phyloP scores from a whole-genome alignment of 2,797 vertebrate genomes.

The Bovichtus variegatus region DNA sequence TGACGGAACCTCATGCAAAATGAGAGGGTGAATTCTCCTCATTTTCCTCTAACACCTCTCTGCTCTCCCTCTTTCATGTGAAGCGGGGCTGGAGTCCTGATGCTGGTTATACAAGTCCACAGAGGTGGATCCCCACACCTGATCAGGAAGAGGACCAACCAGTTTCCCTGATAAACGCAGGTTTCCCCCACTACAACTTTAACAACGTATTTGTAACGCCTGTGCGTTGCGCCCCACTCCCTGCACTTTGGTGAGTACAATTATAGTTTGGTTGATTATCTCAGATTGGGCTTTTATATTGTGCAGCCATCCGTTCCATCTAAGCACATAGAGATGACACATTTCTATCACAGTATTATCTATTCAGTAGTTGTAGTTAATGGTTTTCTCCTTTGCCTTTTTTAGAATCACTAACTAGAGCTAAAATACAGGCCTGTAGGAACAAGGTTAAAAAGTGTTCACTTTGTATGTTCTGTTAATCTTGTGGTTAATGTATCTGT shows the following conservation, averaged over 20 bases:
- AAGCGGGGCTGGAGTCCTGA: constrained; percentile 77
- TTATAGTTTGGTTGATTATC: background rate
- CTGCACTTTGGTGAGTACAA: constrained; percentile 86
- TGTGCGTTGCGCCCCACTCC: constrained; percentile 90
- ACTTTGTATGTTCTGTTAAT: background rate
- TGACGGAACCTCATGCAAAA: too few species aligned
- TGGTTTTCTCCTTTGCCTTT: background rate
- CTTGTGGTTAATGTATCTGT: background rate
- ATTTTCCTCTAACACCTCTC: background rate
- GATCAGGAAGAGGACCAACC: constrained; percentile 86
- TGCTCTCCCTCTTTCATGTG: background rate
- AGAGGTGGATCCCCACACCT: constrained; percentile 89
- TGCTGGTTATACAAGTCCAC: constrained; percentile 80
- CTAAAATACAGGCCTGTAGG: background rate
- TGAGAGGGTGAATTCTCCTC: too few species aligned
- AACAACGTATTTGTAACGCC: constrained; percentile 81
- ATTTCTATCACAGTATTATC: too few species aligned
- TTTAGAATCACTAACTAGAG: too few species aligned
- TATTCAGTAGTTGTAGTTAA: background rate
- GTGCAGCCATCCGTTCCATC: background rate
- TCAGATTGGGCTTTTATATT: background rate
- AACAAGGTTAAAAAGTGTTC: background rate
- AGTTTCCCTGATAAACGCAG: constrained; percentile 58
- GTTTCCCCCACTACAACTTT: constrained; percentile 79
- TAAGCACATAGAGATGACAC: background rate